Base-by-base conservation (phyloP, 2,888 invertebrate genomes). In the Lymantria monacha region DNA sequence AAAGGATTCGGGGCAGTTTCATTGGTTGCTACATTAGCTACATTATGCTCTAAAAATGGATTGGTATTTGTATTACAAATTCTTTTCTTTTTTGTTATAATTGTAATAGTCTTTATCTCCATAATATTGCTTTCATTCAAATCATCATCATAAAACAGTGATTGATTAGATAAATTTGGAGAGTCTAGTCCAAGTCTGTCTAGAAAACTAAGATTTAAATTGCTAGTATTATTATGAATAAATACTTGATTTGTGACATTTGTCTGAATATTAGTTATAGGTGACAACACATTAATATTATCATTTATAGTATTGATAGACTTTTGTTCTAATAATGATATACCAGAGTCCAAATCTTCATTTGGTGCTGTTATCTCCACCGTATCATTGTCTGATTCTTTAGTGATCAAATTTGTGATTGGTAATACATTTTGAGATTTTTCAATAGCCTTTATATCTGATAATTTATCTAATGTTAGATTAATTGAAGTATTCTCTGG, bases 91-190 rank as follows among this genome's bases (percentile, higher is more conserved):
- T 87, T 91, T 0, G 89, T 89, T 13, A 91, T 84, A 10, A 89
- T 87, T 42, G 90, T 91, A 1, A 92, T 91, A 0, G 91, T 90
- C 79, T 92, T 92, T 1, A 92, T 91, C 61, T 92, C 92, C 92
- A 92, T 92, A 15, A 92, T 92, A 55, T 92, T 92, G 51, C 92
- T 92, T 69, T 92, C 92, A 59, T 92, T 92, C 42, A 92, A 73
- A 67, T 92, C 92, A 63, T 92, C 92, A 51, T 92, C 92, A 1
- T 88, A 73, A 54, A 80, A 87, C 12, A 92, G 59, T 0, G 90
- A 89, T 60, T 84, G 84, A 30, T 88, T 87, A 0, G 89, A 85
- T 1, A 70, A 44, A 46, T 76, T 81, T 0, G 91, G 89, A 0
- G 89, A 89, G 42, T 91, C 83, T 42, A 91, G 56, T 0, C 81